Evolutionary conservation across 2,888 invertebrate genomes (phyloP), one percentile per base, ranked within the genome.

Genomic region (Meiosimyza decipiens): DNA sequence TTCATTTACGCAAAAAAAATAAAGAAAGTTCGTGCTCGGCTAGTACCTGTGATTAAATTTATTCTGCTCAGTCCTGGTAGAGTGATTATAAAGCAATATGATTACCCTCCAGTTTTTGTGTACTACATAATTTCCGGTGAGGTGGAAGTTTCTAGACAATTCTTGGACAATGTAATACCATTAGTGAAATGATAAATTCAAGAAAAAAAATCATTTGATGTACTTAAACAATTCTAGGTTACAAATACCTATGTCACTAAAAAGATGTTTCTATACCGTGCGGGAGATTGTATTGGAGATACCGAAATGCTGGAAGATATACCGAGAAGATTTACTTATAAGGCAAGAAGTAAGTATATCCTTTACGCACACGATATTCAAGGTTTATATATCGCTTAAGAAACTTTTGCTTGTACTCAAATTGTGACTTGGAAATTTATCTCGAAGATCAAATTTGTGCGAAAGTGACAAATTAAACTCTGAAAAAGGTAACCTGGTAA

Each of bases 101-200:
- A 91, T 71, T 40, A 40, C 4, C 85, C 86, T 3, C 90, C 93
- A 0, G 86, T 88, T 71, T 90, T 90, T 0, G 81, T 93, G 64
- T 93, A 92, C 82, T 93, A 91, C 82, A 88, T 94, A 63, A 85
- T 92, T 6, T 88, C 88, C 1, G 94, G 94, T 4, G 89, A 90
- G 80, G 87, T 90, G 13, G 79, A 80, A 49, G 77, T 83, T 59
- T 78, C 80, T 0, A 79, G 73, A 33, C 76, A 11, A 6, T 51
- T 78, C 0, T 80, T 81, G 16, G 85, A 88, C 47, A 83, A 83
- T 80, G 82, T 84, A 74, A 40, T 9, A 9, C 6, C 9, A 40
- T 40, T 40, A 9, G 18, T 22, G 9, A 47, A 1, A 49, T 6
- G 11, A n/a, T 13, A 6, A 18, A 2, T 28, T 28, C 5, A 9